Evolutionary conservation across 2,113 vertebrate species (phyloP), one percentile per base, ranked within the genome.

Genomic region (Vireo altiloquus): DNA sequence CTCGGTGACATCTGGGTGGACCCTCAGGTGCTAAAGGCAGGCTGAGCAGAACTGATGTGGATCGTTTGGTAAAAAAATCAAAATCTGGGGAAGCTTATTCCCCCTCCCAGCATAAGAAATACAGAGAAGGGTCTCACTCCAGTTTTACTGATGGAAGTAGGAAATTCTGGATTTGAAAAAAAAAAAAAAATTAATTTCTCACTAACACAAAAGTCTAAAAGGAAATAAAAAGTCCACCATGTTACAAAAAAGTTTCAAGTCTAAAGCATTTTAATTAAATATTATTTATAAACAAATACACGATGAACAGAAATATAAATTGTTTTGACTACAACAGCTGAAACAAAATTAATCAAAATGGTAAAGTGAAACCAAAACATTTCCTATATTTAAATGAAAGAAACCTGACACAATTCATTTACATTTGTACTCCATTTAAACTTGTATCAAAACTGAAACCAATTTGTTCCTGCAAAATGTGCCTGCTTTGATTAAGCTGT

Each of bases 401-500:
- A 77, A 93, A 52, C 13, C 25, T 74, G 79, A 71, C 72, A 90
- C 1, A 8, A 86, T 60, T 81, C 4, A 86, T 94, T 93, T 83
- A 64, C 44, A 64, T 63, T 78, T 13, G 65, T 76, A 68, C 24
- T 76, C n/a, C 31, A 81, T 56, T 90, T 92, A 68, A 94, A 93
- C 22, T n/a, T 54, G 6, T 37, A 88, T 56, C 54, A 88, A 90
- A 95, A 86, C 57, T 60, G n/a, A 93, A 96, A 64, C 31, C 13
- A 90, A 60, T 86, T 88, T 93, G 31, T 46, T 93, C 47, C 57
- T 83, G 53, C 5, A 75, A 80, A 86, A 92, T 75, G 9, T 75
- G 64, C 64, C 85, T 59, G 13, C 64, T 90, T 92, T 86, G 40
- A 93, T 88, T 86, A 95, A 83, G 28, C 47, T 78, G 30, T 40